Base-by-base conservation (phyloP, 2,797 vertebrate genomes). In the Chelon labrosus region DNA sequence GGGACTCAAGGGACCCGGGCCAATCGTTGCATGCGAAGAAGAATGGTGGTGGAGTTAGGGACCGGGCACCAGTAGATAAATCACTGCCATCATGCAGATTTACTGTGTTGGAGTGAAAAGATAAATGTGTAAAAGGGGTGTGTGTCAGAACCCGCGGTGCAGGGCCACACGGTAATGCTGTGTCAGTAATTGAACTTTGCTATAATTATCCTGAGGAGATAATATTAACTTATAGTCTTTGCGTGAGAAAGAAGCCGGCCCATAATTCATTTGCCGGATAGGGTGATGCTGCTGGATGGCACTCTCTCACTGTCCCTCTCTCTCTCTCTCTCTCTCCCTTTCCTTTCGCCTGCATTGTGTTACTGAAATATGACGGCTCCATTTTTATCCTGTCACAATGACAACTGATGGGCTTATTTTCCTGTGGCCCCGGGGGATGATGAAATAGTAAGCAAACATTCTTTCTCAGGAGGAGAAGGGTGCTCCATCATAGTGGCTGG, bases 381-480 rank as follows among this genome's bases (percentile, higher is more conserved):
- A 97, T 98, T 99, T 98, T 97, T 96, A 97, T 96, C 96, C 97
- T 98, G 97, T 98, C 97, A 97, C 96, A 96, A 97, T 96, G 97
- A 98, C 97, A 98, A 97, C 98, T 96, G 97, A 98, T 97, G 97
- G 94, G 96, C 97, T 98, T 97, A 97, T 97, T 98, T 96, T 96
- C 96, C 95, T 95, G 94, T 88, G 95, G 96, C 97, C 96, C 96
- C 90, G 80, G 97, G 97, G 97, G 94, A 97, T 97, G 97, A 97
- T 96, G 97, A 97, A 97, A 97, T 96, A 96, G 96, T 96, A 96
- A 97, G 96, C 96, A 97, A 98, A 96, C 96, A 96, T 95, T 96
- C 95, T 95, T 96, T 95, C 96, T 96, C 91, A 91, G 91, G 93
- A 96, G 94, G 92, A 93, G 95, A 97, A 93, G 90, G 90, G 93